Percentiles rank a stretch among this genome's conserved stretches.
Evolutionary conservation across 1,140 invertebrate genomes (phyloP).

Genomic region (Antheraea mylitta): DNA sequence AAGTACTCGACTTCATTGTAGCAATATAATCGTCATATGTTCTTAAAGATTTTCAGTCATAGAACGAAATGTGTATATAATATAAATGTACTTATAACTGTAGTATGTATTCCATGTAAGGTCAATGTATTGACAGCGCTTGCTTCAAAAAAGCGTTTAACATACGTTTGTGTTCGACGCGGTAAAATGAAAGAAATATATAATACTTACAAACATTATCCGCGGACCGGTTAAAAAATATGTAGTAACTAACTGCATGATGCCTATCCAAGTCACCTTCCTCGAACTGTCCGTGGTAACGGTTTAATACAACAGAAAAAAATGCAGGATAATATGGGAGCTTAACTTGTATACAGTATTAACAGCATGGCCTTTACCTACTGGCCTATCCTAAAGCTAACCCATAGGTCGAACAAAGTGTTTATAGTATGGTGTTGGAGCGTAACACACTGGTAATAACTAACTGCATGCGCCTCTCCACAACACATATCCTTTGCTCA

Average conservation of each 20-base stretch:
- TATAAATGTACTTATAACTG: not conserved
- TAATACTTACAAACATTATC: slow-evolving; percentile 10
- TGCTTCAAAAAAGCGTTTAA: not conserved
- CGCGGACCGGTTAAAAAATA: slow-evolving; percentile 49
- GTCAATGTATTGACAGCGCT: not conserved
- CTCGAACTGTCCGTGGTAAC: slow-evolving; percentile 46
- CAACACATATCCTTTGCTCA: slow-evolving; percentile 39
- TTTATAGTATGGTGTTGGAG: slow-evolving; percentile 37
- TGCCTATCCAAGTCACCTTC: slow-evolving; percentile 51
- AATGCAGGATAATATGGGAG: slow-evolving; percentile 20
- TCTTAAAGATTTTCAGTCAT: not conserved
- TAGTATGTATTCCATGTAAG: not conserved
- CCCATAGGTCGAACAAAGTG: slow-evolving; percentile 8
- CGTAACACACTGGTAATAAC: slow-evolving; percentile 37
- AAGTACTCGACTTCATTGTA: not conserved
- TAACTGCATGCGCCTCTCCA: slow-evolving; percentile 62
- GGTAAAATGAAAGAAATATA: not conserved
- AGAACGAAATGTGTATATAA: not conserved
- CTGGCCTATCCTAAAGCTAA: slow-evolving; percentile 38
- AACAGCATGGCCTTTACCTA: slow-evolving; percentile 56
- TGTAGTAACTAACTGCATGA: slow-evolving; percentile 59
- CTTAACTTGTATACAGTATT: slow-evolving; percentile 50
- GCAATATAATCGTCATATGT: not conserved
- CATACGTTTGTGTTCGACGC: no score
- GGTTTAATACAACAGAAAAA: slow-evolving; percentile 8